Conservation (phyloP, 2,113 vertebrate species). For the Spea multiplicata region DNA sequence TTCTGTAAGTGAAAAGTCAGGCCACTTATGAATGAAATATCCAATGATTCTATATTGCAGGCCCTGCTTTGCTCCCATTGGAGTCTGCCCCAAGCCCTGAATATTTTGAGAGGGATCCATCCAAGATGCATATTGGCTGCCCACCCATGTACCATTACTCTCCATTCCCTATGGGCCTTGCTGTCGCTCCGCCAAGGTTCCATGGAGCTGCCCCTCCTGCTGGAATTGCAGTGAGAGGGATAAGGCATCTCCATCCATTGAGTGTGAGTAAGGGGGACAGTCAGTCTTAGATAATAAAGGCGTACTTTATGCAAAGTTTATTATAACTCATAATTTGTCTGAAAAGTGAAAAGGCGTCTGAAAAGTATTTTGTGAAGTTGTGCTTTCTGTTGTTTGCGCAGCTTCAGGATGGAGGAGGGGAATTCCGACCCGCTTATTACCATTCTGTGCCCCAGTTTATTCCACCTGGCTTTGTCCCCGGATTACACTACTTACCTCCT, state of each 20-base stretch:
- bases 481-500: conserved; percentile 60
- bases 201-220: conserved; percentile 49
- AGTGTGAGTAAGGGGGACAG: not conserved
- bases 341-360: not conserved
- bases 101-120: conserved; percentile 62
- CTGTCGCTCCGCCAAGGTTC: conserved; percentile 57
- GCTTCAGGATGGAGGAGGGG: conserved; percentile 58
- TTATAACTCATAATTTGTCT: not conserved
- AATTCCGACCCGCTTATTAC: conserved; percentile 62
- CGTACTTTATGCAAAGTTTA: not conserved
- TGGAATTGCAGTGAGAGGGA: conserved; percentile 54
- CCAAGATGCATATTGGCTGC: conserved; percentile 58
- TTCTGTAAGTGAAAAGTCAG: too few species aligned
- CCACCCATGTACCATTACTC: conserved; percentile 59
- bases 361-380: not conserved
- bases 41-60: conserved; percentile 21
- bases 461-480: conserved; percentile 60
- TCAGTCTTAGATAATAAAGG: not conserved
- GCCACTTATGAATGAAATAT: too few species aligned
- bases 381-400: conserved; percentile 41
- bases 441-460: conserved; percentile 55
- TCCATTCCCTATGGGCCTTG: conserved; percentile 59
- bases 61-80: conserved; percentile 36
- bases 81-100: conserved; percentile 55
- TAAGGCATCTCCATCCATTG: conserved; percentile 48